Percentiles rank a stretch among this genome's conserved stretches.
These are phyloP conservation scores for Meandrina meandrites DNA, from an alignment of 92 coral and sea anemone species.

Conservation along the genomic window DNA sequence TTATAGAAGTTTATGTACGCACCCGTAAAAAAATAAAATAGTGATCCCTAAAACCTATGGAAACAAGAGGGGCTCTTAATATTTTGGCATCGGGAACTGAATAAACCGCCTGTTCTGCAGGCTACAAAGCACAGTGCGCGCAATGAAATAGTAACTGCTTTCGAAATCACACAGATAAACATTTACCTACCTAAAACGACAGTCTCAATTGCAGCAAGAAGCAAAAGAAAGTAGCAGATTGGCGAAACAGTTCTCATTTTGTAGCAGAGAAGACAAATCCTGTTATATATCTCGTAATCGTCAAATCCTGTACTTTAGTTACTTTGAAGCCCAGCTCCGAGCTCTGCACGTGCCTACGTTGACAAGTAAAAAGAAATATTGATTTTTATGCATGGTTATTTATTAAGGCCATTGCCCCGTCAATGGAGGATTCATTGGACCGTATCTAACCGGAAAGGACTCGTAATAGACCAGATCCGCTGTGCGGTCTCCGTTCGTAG, in stretches of 20 bases:
- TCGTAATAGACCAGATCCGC: no score
- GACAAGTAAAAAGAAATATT: neutral
- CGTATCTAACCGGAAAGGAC: no score
- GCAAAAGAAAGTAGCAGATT: neutral
- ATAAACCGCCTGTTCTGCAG: no score
- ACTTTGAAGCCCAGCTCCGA: neutral
- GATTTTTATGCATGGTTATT: neutral
- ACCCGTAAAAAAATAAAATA: no score
- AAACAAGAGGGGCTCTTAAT: neutral
- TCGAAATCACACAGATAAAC: no score
- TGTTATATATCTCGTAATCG: conserved; percentile 19
- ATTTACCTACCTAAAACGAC: conserved; percentile 14
- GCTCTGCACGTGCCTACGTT: neutral
- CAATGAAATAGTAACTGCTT: no score
- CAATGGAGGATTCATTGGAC: no score
- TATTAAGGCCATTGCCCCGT: neutral
- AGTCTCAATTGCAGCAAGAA: conserved; percentile 1
- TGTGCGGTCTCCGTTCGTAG: no score
- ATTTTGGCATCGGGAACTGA: neutral
- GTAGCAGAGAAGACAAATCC: conserved; percentile 21
- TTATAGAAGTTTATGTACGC: neutral
- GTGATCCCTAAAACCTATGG: neutral
- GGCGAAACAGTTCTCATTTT: conserved; percentile 2
- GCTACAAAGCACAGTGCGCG: neutral
- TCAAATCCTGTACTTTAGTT: no score